Evolutionary conservation across 1,140 invertebrate species (phyloP).

Genomic region (Scaptomyza montana): DNA sequence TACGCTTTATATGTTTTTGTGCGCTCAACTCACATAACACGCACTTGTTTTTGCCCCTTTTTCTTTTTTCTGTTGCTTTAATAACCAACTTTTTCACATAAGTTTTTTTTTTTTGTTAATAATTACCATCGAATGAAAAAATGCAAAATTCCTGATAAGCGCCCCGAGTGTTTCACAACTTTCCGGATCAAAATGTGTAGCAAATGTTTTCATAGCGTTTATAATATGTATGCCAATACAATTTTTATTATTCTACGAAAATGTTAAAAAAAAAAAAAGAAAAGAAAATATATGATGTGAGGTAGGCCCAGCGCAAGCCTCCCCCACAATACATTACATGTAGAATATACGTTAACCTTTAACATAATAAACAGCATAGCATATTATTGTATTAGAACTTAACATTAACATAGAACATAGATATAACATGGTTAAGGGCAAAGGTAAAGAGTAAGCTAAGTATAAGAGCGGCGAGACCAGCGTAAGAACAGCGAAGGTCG

Average conservation of each 20-base stretch:
- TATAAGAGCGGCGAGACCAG: too few species aligned
- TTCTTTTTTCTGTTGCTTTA: slow-evolving; percentile 32
- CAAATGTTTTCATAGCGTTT: not conserved
- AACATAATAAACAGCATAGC: too few species aligned
- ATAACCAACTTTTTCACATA: slow-evolving; percentile 30
- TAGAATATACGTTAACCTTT: too few species aligned
- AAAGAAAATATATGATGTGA: not conserved
- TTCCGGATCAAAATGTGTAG: slow-evolving; percentile 2
- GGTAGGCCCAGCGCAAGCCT: too few species aligned
- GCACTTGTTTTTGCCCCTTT: slow-evolving; percentile 10
- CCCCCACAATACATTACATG: too few species aligned
- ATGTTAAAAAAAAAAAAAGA: not conserved
- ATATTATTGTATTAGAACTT: too few species aligned
- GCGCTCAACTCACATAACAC: slow-evolving; percentile 1
- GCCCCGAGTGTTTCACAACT: not conserved
- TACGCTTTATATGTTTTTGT: slow-evolving; percentile 47
- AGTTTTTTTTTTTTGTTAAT: slow-evolving; percentile 31
- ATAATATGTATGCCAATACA: not conserved
- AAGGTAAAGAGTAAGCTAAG: too few species aligned
- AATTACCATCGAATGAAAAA: slow-evolving; percentile 7
- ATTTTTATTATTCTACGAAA: not conserved
- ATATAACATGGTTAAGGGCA: too few species aligned
- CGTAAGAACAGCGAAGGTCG: too few species aligned
- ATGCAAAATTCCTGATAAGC: slow-evolving; percentile 9
- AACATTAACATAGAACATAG: too few species aligned